phyloP scores from a whole-genome alignment of 1,140 invertebrate species.

The Agraylea sexmaculata region DNA sequence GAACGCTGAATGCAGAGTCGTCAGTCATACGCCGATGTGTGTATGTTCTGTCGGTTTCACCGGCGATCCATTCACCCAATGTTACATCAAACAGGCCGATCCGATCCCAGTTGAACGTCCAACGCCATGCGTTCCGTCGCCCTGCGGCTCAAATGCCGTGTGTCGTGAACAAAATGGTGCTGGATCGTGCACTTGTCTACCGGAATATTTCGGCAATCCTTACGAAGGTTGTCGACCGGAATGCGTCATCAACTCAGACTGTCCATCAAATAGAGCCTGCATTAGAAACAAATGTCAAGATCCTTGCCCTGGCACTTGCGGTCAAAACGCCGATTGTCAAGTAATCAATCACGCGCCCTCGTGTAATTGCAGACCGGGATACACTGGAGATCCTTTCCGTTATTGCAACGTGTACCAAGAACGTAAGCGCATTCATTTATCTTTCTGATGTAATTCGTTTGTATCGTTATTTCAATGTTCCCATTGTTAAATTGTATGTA shows the following conservation, averaged over 20 bases:
- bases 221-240: constrained; percentile 54
- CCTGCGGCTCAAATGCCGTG: constrained; percentile 55
- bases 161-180: constrained; percentile 48
- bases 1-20: constrained; percentile 52
- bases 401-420: constrained; percentile 33
- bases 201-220: constrained; percentile 56
- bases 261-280: constrained; percentile 46
- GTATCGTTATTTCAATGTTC: constrained; percentile 9
- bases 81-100: constrained; percentile 29
- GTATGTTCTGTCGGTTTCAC: constrained; percentile 43
- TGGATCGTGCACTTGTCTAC: constrained; percentile 50
- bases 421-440: constrained; percentile 36
- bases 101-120: constrained; percentile 27
- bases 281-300: constrained; percentile 50
- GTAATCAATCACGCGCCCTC: constrained; percentile 46
- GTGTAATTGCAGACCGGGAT: constrained; percentile 45
- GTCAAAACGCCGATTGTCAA: constrained; percentile 47
- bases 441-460: not conserved
- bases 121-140: constrained; percentile 47
- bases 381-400: constrained; percentile 49
- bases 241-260: constrained; percentile 52
- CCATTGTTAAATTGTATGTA: constrained; percentile 16
- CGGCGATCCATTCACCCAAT: constrained; percentile 48
- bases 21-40: constrained; percentile 54
- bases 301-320: constrained; percentile 55